A percentile compares a stretch with the other conserved stretches of the same genome.
These are phyloP conservation scores for Benthosema pterotum DNA, from an alignment of 2,797 vertebrate species.

Conservation along the genomic window DNA sequence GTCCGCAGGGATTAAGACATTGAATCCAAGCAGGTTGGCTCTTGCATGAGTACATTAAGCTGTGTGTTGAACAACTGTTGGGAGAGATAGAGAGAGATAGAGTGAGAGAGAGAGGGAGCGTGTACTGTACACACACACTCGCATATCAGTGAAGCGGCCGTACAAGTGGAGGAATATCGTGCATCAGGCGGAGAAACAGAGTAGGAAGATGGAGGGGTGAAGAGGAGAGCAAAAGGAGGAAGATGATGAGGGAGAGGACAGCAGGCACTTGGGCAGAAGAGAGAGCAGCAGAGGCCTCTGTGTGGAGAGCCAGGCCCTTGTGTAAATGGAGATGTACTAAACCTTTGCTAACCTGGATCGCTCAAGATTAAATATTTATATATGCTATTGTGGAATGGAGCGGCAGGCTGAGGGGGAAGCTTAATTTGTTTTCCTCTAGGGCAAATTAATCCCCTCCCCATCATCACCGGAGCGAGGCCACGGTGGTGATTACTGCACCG, in stretches of 20 bases:
- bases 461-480: constrained; percentile 73
- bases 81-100: constrained; percentile 7
- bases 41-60: constrained; percentile 37
- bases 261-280: constrained; percentile 64
- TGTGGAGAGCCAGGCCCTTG: constrained; percentile 73
- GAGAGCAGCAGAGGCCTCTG: constrained; percentile 61
- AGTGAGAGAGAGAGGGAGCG: constrained; percentile 7
- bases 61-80: constrained; percentile 38
- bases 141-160: constrained; percentile 18
- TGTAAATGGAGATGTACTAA: constrained; percentile 84
- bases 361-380: constrained; percentile 87
- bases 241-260: constrained; percentile 71
- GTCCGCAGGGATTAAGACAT: constrained; percentile 67
- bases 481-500: constrained; percentile 78
- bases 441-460: constrained; percentile 83
- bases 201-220: constrained; percentile 50
- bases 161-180: constrained; percentile 22
- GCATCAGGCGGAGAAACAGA: constrained; percentile 24
- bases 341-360: constrained; percentile 83
- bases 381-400: constrained; percentile 83
- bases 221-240: constrained; percentile 51
- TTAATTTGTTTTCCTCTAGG: constrained; percentile 85
- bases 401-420: constrained; percentile 60
- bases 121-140: constrained; percentile 8
- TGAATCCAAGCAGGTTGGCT: constrained; percentile 38